Conservation (phyloP, 2,113 vertebrate genomes). For the Notarius lentiginosus region DNA sequence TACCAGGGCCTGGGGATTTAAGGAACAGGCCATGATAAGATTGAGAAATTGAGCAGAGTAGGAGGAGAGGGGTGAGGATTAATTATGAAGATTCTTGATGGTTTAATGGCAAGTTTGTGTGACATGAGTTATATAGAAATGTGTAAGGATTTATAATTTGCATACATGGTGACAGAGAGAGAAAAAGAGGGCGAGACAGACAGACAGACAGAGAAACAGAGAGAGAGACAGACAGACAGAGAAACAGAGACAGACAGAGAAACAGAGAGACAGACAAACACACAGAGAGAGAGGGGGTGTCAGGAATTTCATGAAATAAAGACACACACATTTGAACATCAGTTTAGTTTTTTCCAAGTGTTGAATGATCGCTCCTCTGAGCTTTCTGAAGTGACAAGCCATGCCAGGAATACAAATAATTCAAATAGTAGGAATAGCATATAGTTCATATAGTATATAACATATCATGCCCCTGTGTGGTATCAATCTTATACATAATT, state of each 20-base stretch:
- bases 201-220: no score
- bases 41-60: conserved; percentile 9
- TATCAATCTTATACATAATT: no score
- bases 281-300: no score
- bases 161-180: neutral
- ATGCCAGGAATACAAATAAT: neutral
- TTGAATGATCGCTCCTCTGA: neutral
- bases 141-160: neutral
- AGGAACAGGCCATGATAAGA: conserved; percentile 16
- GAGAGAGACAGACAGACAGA: no score
- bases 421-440: neutral
- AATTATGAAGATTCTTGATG: neutral
- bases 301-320: neutral
- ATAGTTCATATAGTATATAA: neutral
- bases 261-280: no score
- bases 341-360: neutral
- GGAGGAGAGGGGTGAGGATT: neutral
- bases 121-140: neutral
- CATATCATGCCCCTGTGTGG: neutral
- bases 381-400: neutral
- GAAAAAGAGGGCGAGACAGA: no score
- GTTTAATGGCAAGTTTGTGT: neutral
- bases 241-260: no score
- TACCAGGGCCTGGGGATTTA: conserved; percentile 27
- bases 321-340: neutral